Evolutionary conservation across 2,113 vertebrate species (phyloP), one percentile per base, ranked within the genome.

Genomic region (Acanthochromis polyacanthus): DNA sequence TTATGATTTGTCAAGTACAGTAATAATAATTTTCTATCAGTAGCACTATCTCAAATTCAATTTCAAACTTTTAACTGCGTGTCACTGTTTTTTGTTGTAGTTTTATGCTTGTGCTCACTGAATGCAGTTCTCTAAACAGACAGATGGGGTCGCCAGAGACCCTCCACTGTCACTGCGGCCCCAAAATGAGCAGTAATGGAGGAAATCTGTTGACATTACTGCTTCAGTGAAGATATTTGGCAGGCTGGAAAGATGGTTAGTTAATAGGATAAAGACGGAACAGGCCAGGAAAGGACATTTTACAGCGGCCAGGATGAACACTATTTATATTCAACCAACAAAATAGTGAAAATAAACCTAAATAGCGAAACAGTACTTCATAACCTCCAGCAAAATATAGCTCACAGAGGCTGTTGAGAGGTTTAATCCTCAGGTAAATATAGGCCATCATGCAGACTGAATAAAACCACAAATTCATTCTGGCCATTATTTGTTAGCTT

Each of bases 101-200:
- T 50, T 4, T 19, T 50, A 8, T 30, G 6, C 30, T 30, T 30
- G 30, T 30, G 30, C 30, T 30, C 30, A 30, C 19, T 22, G 20
- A 23, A 3, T 48, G 40, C 84, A 80, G 53, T 89, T 0, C 62
- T 7, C 4, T 11, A 0, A 4, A 2, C 0, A 17, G 45, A 12
- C 93, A 73, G 78, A n/a, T 58, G 90, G 40, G 76, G 90, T 88
- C 75, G 85, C 75, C 55, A 85, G 46, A 88, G 82, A 56, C 20
- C 80, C 85, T 91, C 11, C 30, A 19, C 58, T 53, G 38, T 12
- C 25, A 17, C 19, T 0, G 12, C 23, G 32, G 48, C 19, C 16
- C 60, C 50, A 19, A 58, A 48, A 52, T 14, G 14, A 74, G 15
- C 62, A 38, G 48, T 61, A 64, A 83, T 75, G 74, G 68, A 71